A percentile compares a stretch with the other conserved stretches of the same genome.
Conservation (phyloP, 2,888 invertebrate species). For the Agrilus mali region DNA sequence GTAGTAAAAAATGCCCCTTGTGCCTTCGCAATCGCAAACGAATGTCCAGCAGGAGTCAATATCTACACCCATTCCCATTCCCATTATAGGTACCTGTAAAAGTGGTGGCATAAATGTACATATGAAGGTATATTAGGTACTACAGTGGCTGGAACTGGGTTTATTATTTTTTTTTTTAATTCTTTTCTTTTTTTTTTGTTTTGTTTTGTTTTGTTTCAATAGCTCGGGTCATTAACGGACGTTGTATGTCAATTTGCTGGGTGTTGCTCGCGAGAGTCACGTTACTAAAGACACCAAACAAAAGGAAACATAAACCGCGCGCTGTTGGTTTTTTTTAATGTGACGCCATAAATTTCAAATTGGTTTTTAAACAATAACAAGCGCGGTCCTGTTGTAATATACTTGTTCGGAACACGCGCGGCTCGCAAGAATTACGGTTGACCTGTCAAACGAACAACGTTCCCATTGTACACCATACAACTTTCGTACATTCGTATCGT, state of each 20-base stretch:
- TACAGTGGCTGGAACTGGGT: too few species aligned
- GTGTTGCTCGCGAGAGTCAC: constrained; percentile 12
- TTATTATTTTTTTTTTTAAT: too few species aligned
- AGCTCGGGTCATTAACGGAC: constrained; percentile 5
- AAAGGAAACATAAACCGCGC: constrained; percentile 16
- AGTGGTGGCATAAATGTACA: too few species aligned
- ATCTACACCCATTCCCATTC: too few species aligned
- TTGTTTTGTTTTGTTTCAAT: too few species aligned
- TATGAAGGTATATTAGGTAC: too few species aligned
- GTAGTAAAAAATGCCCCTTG: too few species aligned
- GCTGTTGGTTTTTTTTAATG: constrained; percentile 16
- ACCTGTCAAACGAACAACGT: constrained; percentile 12
- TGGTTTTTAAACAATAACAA: constrained; percentile 20
- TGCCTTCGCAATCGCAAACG: too few species aligned
- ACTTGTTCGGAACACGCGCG: constrained; percentile 14
- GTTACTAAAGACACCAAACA: constrained; percentile 19
- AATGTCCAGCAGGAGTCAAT: too few species aligned
- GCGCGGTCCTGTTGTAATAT: constrained; percentile 10
- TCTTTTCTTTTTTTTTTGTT: too few species aligned
- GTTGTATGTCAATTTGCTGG: constrained; percentile 12
- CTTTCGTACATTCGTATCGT: too few species aligned
- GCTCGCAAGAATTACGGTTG: constrained; percentile 10
- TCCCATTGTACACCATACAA: constrained; percentile 7
- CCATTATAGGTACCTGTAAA: too few species aligned
- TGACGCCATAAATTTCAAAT: constrained; percentile 19